Evolutionary conservation across 1,140 invertebrate genomes (phyloP).

Genomic region (Zaprionus taronus): DNA sequence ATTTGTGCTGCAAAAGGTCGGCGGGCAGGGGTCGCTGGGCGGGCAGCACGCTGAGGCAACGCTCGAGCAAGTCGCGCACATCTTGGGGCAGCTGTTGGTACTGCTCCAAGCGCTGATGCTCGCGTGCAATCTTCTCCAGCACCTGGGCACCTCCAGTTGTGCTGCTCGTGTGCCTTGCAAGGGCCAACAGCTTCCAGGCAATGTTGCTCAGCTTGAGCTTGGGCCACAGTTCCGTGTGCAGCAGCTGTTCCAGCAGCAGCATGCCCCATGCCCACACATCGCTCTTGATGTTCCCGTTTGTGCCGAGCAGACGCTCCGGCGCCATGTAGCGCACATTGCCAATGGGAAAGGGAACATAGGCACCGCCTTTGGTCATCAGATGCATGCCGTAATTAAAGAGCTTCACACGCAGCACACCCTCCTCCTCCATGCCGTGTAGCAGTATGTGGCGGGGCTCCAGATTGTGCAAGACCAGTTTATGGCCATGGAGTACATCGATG

Average conservation of each 20-base stretch:
- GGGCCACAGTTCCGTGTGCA: conserved; percentile 88
- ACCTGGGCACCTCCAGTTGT: conserved; percentile 86
- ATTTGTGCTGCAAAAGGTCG: conserved; percentile 86
- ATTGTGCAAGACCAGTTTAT: conserved; percentile 91
- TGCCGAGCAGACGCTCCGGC: conserved; percentile 91
- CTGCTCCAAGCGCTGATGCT: conserved; percentile 89
- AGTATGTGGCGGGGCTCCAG: conserved; percentile 94
- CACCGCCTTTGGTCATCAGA: conserved; percentile 91
- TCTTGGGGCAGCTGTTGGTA: conserved; percentile 85
- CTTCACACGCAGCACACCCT: conserved; percentile 89
- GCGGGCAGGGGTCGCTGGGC: conserved; percentile 87
- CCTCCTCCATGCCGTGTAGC: conserved; percentile 87
- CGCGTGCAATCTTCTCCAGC: conserved; percentile 90
- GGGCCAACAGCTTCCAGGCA: conserved; percentile 90
- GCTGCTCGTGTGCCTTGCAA: conserved; percentile 86
- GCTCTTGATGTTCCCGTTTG: conserved; percentile 88
- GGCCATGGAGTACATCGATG: conserved; percentile 90
- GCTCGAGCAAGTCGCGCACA: conserved; percentile 88
- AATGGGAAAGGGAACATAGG: conserved; percentile 94
- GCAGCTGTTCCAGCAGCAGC: conserved; percentile 91
- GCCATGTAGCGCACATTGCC: conserved; percentile 92
- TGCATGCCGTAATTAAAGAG: conserved; percentile 96
- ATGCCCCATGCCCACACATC: conserved; percentile 97
- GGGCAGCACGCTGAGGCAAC: conserved; percentile 89
- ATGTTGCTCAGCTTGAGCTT: conserved; percentile 90